phyloP scores from a whole-genome alignment of 2,888 invertebrate genomes.

The Mesorhabditis belari region DNA sequence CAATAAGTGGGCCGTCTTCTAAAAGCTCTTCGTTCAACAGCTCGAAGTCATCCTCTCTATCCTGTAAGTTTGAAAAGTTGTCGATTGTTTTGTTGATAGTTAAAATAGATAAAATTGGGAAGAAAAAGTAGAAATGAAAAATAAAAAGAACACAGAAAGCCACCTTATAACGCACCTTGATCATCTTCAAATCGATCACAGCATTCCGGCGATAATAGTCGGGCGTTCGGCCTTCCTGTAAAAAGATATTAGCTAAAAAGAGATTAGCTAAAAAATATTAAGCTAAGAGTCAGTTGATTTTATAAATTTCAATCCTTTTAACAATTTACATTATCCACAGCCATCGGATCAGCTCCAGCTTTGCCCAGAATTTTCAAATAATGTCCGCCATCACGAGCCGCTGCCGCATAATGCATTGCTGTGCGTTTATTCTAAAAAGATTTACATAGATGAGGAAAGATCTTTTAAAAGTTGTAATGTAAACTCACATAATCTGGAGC shows the following conservation, averaged over 20 bases:
- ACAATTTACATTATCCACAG: constrained; percentile 71
- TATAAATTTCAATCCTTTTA: constrained; percentile 10
- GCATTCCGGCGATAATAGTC: constrained; percentile 71
- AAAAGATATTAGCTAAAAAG: background rate
- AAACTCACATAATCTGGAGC: constrained; percentile 56
- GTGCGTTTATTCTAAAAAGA: constrained; percentile 68
- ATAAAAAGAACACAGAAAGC: constrained; percentile 7
- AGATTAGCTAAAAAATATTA: background rate
- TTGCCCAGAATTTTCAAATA: constrained; percentile 64
- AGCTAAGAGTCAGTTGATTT: constrained; percentile 3
- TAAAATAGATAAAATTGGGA: constrained; percentile 22
- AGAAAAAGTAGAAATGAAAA: constrained; percentile 18
- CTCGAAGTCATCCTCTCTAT: constrained; percentile 30
- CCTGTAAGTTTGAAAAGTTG: constrained; percentile 3
- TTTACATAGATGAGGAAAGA: background rate
- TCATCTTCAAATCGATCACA: constrained; percentile 63
- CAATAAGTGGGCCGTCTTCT: constrained; percentile 32
- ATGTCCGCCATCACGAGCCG: constrained; percentile 65
- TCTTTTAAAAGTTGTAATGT: background rate
- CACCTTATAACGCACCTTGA: constrained; percentile 30
- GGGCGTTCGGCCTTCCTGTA: constrained; percentile 70
- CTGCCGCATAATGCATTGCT: constrained; percentile 79
- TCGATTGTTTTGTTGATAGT: constrained; percentile 19
- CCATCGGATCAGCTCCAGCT: constrained; percentile 76
- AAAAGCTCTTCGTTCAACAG: constrained; percentile 26